A percentile compares a stretch with the other conserved stretches of the same genome.
Evolutionary conservation across 2,113 vertebrate genomes (phyloP).

Genomic region (Kryptolebias marmoratus): DNA sequence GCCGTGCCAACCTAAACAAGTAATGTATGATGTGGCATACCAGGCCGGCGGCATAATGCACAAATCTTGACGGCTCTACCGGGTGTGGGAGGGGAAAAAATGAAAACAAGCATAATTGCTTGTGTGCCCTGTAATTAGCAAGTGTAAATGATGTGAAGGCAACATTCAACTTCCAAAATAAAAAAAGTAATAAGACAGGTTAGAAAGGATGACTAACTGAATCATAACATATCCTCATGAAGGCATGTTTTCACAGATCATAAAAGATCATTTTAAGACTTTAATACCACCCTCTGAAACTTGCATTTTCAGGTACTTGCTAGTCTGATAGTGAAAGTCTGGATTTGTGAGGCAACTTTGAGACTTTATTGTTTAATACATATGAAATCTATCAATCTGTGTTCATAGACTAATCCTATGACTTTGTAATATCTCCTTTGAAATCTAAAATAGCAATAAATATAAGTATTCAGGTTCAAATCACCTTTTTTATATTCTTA

Average conservation of each 20-base stretch:
- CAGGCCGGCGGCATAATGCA: constrained; percentile 42
- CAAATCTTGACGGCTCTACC: constrained; percentile 46
- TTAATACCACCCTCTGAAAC: not conserved
- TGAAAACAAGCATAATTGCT: constrained; percentile 57
- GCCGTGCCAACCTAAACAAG: constrained; percentile 58
- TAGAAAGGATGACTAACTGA: constrained; percentile 25
- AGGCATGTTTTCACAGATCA: not conserved
- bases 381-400: not conserved
- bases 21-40: constrained; percentile 27
- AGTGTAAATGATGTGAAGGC: constrained; percentile 50
- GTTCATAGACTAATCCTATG: not conserved
- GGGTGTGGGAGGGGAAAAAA: constrained; percentile 56
- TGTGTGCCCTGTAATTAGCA: constrained; percentile 64
- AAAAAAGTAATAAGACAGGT: constrained; percentile 1
- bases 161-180: constrained; percentile 26
- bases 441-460: not conserved
- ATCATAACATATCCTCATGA: constrained; percentile 14
- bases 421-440: no score
- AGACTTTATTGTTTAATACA: not conserved
- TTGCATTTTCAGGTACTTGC: not conserved
- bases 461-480: not conserved
- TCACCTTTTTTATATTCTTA: not conserved
- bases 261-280: not conserved
- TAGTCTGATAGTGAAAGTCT: not conserved
- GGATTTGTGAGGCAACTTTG: not conserved